These are phyloP conservation scores for Proisotoma minuta DNA, from an alignment of 2,888 invertebrate species.

Conservation along the genomic window DNA sequence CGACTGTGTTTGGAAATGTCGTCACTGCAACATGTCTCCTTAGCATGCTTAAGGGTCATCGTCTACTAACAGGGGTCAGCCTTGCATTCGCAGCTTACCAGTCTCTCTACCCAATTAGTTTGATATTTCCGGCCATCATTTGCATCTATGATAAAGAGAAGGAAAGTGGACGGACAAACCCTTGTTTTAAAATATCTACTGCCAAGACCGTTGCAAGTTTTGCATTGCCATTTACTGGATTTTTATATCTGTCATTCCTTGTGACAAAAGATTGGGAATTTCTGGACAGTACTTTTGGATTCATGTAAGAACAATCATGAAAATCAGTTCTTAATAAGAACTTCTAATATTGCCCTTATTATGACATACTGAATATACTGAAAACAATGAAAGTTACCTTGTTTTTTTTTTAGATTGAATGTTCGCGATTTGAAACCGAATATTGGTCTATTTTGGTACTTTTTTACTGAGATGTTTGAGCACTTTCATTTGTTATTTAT, in stretches of 20 bases:
- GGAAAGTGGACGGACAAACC: not conserved
- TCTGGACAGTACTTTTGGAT: slow-evolving; percentile 67
- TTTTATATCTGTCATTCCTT: slow-evolving; percentile 60
- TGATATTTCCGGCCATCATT: slow-evolving; percentile 76
- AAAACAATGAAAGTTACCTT: slow-evolving; percentile 6
- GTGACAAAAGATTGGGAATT: slow-evolving; percentile 58
- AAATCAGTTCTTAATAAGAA: slow-evolving; percentile 7
- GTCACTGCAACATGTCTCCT: slow-evolving; percentile 67
- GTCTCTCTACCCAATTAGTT: slow-evolving; percentile 66
- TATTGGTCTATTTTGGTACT: slow-evolving; percentile 98
- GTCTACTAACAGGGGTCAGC: slow-evolving; percentile 61
- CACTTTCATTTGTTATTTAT: slow-evolving; percentile 94
- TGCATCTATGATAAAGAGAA: slow-evolving; percentile 56
- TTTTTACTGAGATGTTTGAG: slow-evolving; percentile 99
- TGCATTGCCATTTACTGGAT: slow-evolving; percentile 55
- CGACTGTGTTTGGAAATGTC: slow-evolving; percentile 85
- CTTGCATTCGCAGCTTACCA: slow-evolving; percentile 76
- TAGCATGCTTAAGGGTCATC: slow-evolving; percentile 62
- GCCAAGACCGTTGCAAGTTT: slow-evolving; percentile 57
- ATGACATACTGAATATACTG: not conserved
- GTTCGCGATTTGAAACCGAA: slow-evolving; percentile 95
- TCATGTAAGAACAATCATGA: slow-evolving; percentile 63
- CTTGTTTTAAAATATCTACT: slow-evolving; percentile 50
- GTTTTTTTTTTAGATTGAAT: slow-evolving; percentile 63
- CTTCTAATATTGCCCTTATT: slow-evolving; percentile 12